Evolutionary conservation across 2,113 vertebrate genomes (phyloP).

Genomic region (Dipodomys stephensi): DNA sequence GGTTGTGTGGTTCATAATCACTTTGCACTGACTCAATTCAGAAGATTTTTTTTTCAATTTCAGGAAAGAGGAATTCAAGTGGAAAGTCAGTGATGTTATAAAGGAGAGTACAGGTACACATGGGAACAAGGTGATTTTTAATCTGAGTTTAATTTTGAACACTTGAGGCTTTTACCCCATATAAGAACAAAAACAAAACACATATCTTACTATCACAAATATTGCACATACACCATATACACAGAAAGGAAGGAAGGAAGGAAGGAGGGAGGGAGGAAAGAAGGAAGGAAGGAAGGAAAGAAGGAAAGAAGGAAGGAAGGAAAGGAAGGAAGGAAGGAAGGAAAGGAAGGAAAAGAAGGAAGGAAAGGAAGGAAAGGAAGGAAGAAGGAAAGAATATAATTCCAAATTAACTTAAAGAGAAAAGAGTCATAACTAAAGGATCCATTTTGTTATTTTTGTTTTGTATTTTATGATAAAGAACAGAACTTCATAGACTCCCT

Average conservation of each 20-base stretch:
- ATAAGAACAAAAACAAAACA: background rate
- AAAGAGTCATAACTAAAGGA: background rate
- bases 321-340: no score
- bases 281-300: background rate
- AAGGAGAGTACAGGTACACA: background rate
- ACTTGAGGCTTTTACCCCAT: background rate
- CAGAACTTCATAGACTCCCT: background rate
- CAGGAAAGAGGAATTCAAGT: background rate
- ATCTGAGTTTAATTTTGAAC: background rate
- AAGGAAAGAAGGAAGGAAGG: no score
- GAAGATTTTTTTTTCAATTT: background rate
- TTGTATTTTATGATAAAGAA: background rate
- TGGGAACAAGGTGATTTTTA: background rate
- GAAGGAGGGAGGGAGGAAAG: no score
- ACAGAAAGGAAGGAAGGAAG: no score
- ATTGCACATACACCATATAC: background rate
- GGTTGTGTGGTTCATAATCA: background rate
- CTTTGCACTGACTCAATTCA: background rate
- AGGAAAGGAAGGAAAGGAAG: no score
- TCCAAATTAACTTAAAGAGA: background rate
- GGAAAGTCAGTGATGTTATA: background rate
- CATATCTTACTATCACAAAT: background rate
- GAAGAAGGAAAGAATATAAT: no score
- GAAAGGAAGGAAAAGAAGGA: background rate
- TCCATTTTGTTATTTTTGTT: background rate